Evolutionary conservation across 2,888 invertebrate species (phyloP).

Genomic region (Caenorhabditis panamensis): DNA sequence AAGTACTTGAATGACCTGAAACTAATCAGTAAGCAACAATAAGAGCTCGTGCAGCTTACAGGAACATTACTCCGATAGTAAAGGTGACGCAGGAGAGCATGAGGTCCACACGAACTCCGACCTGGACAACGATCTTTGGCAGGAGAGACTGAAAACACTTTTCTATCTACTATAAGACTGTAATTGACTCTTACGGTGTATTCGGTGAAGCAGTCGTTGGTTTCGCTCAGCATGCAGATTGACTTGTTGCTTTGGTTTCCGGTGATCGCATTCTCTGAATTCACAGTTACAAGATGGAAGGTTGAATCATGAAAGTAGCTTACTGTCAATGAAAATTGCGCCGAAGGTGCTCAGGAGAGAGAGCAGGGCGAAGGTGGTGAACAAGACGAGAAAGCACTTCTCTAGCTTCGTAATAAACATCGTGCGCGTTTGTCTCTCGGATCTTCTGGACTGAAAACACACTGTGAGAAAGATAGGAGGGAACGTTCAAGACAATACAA

Average conservation of each 20-base stretch:
- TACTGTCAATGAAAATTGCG: conserved; percentile 31
- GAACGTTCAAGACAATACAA: background rate
- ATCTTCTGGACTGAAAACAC: background rate
- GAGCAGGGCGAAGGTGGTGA: conserved; percentile 6
- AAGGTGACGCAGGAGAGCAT: conserved; percentile 13
- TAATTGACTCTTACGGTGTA: conserved; percentile 11
- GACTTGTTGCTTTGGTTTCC: conserved; percentile 19
- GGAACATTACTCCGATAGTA: conserved; percentile 9
- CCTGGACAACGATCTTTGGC: conserved; percentile 9
- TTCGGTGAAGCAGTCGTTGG: conserved; percentile 21
- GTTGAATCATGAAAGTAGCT: background rate
- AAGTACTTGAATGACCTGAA: conserved; percentile 23
- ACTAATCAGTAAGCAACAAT: background rate
- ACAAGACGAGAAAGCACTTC: conserved; percentile 9
- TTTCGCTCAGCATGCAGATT: conserved; percentile 25
- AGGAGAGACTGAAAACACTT: conserved; percentile 2
- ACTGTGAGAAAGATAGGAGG: too few species aligned
- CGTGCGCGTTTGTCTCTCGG: background rate
- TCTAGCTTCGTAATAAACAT: conserved; percentile 22
- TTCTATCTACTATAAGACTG: background rate
- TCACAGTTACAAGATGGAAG: background rate
- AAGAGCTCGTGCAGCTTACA: conserved; percentile 1
- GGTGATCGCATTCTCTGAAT: conserved; percentile 33
- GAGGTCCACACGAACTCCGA: conserved; percentile 31
- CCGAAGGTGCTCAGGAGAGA: background rate